Conservation (phyloP, 2,113 vertebrate genomes). For the Pardalotus punctatus region DNA sequence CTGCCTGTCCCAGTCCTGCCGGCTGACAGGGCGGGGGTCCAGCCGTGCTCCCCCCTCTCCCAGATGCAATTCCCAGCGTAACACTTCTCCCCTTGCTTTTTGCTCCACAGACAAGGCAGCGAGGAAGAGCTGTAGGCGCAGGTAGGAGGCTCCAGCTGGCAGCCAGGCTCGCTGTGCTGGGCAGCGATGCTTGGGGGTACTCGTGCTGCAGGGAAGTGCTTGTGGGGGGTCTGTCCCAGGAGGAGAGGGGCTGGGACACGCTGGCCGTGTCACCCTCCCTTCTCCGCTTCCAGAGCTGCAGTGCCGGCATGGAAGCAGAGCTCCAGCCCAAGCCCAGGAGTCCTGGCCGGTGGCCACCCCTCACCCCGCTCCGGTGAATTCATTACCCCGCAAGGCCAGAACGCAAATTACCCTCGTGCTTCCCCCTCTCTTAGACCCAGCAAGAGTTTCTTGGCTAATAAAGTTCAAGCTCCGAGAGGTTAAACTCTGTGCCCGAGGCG, state of each 20-base stretch:
- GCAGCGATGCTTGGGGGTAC: fast-evolving
- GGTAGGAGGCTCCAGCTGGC: not conserved
- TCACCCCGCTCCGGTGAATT: slow-evolving; percentile 18
- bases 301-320: not conserved
- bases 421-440: not conserved
- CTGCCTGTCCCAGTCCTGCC: not conserved
- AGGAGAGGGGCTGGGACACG: not conserved
- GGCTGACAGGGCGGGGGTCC: not conserved
- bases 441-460: slow-evolving; percentile 38
- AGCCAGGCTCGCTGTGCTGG: not conserved
- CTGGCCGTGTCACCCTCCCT: not conserved
- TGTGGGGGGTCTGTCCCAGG: fast-evolving
- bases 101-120: not conserved
- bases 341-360: slow-evolving; percentile 6
- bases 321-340: not conserved
- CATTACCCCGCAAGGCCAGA: not conserved
- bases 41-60: fast-evolving
- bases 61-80: fast-evolving
- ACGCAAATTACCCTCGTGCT: not conserved
- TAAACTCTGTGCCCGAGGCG: not conserved
- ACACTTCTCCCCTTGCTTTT: not conserved
- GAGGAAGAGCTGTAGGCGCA: slow-evolving; percentile 36
- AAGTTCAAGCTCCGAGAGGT: slow-evolving; percentile 9
- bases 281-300: not conserved
- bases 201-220: not conserved